Conservation (phyloP, 2,113 vertebrate genomes). For the Atractosteus spatula region DNA sequence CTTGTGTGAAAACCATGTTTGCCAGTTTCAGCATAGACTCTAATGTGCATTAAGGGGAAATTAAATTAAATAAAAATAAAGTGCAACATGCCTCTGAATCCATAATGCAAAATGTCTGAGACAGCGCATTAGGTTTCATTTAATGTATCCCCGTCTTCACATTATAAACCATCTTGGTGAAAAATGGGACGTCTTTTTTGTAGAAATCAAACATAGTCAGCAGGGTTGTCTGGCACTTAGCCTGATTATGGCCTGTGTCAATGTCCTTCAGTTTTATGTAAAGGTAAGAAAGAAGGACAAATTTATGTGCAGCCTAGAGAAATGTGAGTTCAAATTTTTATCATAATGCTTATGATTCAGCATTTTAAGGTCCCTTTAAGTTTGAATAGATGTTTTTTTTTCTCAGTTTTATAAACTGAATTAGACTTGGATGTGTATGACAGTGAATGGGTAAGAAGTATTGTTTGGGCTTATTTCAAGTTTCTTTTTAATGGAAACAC, state of each 20-base stretch:
- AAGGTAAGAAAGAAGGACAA: not conserved
- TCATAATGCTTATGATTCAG: too few relatives aligned
- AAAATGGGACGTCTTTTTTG: too few relatives aligned
- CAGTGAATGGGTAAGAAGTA: too few relatives aligned
- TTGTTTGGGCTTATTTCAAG: too few relatives aligned
- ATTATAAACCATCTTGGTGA: not conserved
- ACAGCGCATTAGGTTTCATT: slow-evolving; percentile 2
- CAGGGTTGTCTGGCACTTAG: not conserved
- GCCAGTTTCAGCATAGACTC: not conserved
- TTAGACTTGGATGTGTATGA: too few relatives aligned
- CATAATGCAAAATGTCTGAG: not conserved
- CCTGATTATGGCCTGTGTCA: not conserved
- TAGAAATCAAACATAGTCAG: not conserved
- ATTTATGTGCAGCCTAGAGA: not conserved
- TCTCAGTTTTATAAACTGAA: too few relatives aligned
- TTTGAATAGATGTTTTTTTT: too few relatives aligned
- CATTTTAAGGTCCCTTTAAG: too few relatives aligned
- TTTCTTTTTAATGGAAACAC: too few relatives aligned
- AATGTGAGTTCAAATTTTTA: not conserved
- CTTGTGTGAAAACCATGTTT: not conserved
- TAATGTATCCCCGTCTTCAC: not conserved
- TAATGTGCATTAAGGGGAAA: slow-evolving; percentile 10
- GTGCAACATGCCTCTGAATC: not conserved
- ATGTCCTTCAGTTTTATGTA: not conserved
- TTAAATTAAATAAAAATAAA: slow-evolving; percentile 2